Percentiles rank a stretch among this genome's conserved stretches.
These are phyloP conservation scores for Amphiprion percula DNA, from an alignment of 2,113 vertebrate species.

Conservation along the genomic window DNA sequence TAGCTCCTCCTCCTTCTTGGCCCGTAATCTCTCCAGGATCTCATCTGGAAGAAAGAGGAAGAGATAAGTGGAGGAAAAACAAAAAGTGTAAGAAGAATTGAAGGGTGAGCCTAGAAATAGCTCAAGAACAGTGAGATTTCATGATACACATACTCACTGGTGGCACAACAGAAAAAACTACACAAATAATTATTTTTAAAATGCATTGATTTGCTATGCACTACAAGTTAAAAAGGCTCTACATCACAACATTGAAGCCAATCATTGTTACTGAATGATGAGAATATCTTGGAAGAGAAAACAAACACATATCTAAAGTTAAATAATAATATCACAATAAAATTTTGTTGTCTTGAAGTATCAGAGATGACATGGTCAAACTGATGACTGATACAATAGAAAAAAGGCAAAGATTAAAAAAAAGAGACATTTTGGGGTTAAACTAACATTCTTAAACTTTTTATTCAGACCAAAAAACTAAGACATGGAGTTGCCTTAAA, in stretches of 20 bases:
- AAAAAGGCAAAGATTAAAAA: no score
- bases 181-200: no score
- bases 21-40: slow-evolving; percentile 89
- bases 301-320: neutral
- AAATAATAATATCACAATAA: neutral
- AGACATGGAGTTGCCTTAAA: neutral
- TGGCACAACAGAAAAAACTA: no score
- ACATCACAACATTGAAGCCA: no score
- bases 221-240: no score
- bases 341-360: neutral
- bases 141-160: no score
- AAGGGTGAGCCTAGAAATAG: neutral
- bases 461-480: no score
- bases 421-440: neutral
- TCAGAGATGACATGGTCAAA: neutral
- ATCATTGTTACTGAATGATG: no score
- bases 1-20: slow-evolving; percentile 88
- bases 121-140: neutral
- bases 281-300: neutral
- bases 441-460: neutral
- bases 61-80: neutral
- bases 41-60: slow-evolving; percentile 83
- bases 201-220: no score
- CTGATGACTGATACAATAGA: neutral
- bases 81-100: neutral